phyloP scores from a whole-genome alignment of 2,888 invertebrate genomes.

The Lithophane socia region DNA sequence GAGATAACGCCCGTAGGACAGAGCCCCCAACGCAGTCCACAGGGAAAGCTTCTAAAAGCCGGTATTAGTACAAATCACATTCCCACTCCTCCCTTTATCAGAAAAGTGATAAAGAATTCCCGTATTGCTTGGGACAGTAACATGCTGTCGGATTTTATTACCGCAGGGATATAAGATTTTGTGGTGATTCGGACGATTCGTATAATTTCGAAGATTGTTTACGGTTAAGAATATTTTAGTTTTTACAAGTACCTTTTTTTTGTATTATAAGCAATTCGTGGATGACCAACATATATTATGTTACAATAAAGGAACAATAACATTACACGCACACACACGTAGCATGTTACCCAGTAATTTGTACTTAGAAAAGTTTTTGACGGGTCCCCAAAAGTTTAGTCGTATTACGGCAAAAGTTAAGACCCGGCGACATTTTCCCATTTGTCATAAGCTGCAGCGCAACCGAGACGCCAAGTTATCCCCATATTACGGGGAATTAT shows the following conservation, averaged over 20 bases:
- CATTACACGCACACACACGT: conserved; percentile 30
- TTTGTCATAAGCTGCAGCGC: conserved; percentile 78
- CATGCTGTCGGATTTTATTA: conserved; percentile 73
- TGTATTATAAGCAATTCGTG: not conserved
- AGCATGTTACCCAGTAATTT: conserved; percentile 37
- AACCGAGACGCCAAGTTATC: conserved; percentile 77
- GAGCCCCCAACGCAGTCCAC: conserved; percentile 73
- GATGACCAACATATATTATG: not conserved
- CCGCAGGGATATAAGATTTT: conserved; percentile 58
- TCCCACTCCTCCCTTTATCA: conserved; percentile 73
- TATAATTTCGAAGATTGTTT: conserved; percentile 49
- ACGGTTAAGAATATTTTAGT: conserved; percentile 25
- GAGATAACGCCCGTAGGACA: conserved; percentile 75
- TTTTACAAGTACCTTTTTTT: not conserved
- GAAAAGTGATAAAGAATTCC: conserved; percentile 74
- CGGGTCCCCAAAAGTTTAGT: conserved; percentile 70
- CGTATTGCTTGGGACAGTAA: conserved; percentile 69
- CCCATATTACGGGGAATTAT: conserved; percentile 82
- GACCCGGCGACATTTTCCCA: conserved; percentile 73
- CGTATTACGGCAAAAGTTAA: conserved; percentile 72
- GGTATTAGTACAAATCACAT: conserved; percentile 80
- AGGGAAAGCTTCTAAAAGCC: conserved; percentile 75
- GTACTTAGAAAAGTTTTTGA: conserved; percentile 67
- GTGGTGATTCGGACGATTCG: conserved; percentile 47
- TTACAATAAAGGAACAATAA: conserved; percentile 21